A percentile compares a stretch with the other conserved stretches of the same genome.
These are phyloP conservation scores for Pseudomugil gertrudae DNA, from an alignment of 2,797 vertebrate genomes.

Conservation along the genomic window DNA sequence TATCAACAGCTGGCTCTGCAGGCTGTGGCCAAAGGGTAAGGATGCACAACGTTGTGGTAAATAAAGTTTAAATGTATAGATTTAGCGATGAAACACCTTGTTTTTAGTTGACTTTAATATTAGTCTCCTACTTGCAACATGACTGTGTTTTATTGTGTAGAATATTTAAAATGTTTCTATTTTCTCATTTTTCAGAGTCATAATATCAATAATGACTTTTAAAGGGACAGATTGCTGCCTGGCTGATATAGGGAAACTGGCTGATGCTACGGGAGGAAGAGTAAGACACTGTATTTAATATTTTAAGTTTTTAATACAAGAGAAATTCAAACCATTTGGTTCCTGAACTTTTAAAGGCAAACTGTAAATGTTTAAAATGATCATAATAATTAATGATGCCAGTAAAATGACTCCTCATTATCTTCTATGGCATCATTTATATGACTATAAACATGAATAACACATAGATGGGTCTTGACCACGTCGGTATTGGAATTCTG, in stretches of 20 bases:
- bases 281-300: slow-evolving; percentile 58
- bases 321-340: neutral
- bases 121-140: neutral
- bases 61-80: neutral
- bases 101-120: neutral
- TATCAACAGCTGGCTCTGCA: slow-evolving; percentile 76
- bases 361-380: no score
- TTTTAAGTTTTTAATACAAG: neutral
- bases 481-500: no score
- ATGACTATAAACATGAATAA: no score
- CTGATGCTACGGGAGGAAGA: slow-evolving; percentile 82
- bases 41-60: neutral
- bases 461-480: no score
- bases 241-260: slow-evolving; percentile 81
- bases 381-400: no score
- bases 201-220: slow-evolving; percentile 84
- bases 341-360: no score
- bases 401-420: no score
- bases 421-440: no score
- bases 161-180: neutral
- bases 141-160: neutral
- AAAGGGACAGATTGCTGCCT: slow-evolving; percentile 82
- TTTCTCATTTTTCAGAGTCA: slow-evolving; percentile 68
- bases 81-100: neutral
- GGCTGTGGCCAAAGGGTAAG: slow-evolving; percentile 77